phyloP scores from a whole-genome alignment of 2,113 vertebrate genomes.

The Poecile atricapillus region DNA sequence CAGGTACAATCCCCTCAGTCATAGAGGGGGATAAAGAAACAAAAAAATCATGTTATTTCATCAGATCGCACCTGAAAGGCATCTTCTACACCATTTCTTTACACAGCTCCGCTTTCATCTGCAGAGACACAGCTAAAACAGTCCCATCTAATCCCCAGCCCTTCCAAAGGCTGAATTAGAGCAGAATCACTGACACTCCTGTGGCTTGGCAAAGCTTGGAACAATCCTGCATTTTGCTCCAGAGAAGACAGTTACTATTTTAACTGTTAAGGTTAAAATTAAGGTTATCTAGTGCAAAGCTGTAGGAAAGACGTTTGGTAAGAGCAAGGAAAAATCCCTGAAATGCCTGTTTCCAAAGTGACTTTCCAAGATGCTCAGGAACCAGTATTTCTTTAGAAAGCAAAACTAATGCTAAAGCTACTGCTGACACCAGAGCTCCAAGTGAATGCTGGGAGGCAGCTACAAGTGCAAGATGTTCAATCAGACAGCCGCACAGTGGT shows the following conservation, averaged over 20 bases:
- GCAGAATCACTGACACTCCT: neutral
- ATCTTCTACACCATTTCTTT: neutral
- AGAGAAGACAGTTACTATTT: neutral
- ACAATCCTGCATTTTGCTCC: neutral
- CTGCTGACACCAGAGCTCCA: neutral
- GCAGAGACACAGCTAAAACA: neutral
- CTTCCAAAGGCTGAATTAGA: neutral
- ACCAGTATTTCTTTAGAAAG: neutral
- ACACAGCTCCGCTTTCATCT: neutral
- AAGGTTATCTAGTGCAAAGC: neutral
- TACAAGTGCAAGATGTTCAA: neutral
- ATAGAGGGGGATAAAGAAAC: neutral
- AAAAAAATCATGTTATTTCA: neutral
- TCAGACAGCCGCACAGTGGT: neutral
- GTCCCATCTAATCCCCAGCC: neutral
- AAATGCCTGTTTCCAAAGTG: neutral
- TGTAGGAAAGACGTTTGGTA: neutral
- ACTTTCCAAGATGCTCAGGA: neutral
- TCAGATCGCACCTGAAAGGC: neutral
- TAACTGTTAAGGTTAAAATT: too few species aligned
- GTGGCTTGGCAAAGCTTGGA: neutral
- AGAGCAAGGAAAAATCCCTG: neutral
- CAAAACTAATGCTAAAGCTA: neutral
- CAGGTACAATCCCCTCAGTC: neutral
- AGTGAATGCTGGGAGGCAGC: neutral